phyloP scores from a whole-genome alignment of 2,888 invertebrate species.

The Drosophila antonietae region DNA sequence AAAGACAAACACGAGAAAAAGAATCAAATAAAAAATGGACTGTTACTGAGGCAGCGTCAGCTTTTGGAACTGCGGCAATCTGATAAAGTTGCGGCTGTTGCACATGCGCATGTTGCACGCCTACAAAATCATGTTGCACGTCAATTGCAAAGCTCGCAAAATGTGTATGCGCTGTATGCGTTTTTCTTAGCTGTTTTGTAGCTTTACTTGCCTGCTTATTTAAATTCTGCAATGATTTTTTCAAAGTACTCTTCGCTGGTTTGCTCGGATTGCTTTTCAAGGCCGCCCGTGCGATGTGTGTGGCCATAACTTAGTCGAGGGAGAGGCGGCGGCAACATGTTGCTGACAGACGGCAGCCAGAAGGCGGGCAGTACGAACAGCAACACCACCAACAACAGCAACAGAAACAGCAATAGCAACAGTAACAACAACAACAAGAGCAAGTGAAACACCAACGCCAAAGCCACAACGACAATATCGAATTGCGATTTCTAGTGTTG shows the following conservation, averaged over 20 bases:
- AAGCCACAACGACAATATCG: slow-evolving; percentile 68
- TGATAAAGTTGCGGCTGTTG: slow-evolving; percentile 80
- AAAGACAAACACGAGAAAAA: slow-evolving; percentile 19
- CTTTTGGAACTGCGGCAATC: slow-evolving; percentile 66
- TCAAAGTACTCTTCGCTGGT: slow-evolving; percentile 65
- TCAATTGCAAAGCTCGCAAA: slow-evolving; percentile 71
- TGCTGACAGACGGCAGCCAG: slow-evolving; percentile 77
- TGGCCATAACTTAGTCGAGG: slow-evolving; percentile 67
- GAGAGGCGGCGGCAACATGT: slow-evolving; percentile 40
- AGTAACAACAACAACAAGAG: slow-evolving; percentile 16
- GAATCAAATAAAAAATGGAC: slow-evolving; percentile 23
- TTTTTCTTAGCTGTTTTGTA: slow-evolving; percentile 39
- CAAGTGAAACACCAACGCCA: slow-evolving; percentile 47
- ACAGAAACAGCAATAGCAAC: not conserved
- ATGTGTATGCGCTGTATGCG: slow-evolving; percentile 47
- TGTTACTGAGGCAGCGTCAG: slow-evolving; percentile 36
- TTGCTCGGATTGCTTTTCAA: slow-evolving; percentile 61
- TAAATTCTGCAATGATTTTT: slow-evolving; percentile 79
- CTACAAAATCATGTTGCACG: slow-evolving; percentile 85
- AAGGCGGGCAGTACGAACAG: slow-evolving; percentile 64
- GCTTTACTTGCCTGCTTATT: slow-evolving; percentile 67
- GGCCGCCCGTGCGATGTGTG: slow-evolving; percentile 73
- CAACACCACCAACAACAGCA: slow-evolving; percentile 19
- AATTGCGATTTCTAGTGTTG: slow-evolving; percentile 56
- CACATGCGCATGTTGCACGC: slow-evolving; percentile 84